These are phyloP conservation scores for Gallinago media DNA, from an alignment of 2,113 vertebrate species.

Conservation along the genomic window DNA sequence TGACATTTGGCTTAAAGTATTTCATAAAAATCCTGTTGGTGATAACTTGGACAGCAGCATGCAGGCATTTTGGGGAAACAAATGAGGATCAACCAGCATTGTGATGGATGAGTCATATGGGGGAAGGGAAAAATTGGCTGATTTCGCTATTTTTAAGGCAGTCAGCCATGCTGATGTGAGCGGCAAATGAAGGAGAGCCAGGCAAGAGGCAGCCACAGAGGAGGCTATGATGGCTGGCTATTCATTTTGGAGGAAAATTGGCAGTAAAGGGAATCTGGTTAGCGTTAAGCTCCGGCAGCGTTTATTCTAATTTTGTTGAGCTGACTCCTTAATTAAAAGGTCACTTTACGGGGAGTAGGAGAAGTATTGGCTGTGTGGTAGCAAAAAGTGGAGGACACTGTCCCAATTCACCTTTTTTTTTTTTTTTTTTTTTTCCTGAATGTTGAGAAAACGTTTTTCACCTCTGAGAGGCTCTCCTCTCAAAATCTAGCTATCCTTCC, in stretches of 20 bases:
- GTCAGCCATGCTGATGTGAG: not conserved
- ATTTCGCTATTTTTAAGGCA: slow-evolving; percentile 4
- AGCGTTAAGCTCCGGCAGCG: not conserved
- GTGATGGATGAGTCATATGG: not conserved
- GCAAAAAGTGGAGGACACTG: not conserved
- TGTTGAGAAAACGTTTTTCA: not conserved
- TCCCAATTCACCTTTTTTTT: not conserved
- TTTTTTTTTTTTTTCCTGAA: not conserved
- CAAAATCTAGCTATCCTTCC: not conserved
- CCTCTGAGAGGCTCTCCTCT: not conserved
- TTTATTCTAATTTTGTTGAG: slow-evolving; percentile 31
- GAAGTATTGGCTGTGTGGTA: not conserved
- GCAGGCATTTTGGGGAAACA: not conserved
- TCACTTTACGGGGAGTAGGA: not conserved
- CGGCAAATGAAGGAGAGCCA: not conserved
- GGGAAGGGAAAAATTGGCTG: not conserved
- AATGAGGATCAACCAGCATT: not conserved
- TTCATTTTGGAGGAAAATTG: slow-evolving; percentile 29
- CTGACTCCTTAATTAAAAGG: slow-evolving; percentile 30
- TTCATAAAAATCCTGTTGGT: not conserved
- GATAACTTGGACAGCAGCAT: not conserved
- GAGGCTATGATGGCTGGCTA: not conserved
- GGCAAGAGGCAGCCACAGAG: not conserved
- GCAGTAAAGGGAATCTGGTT: slow-evolving; percentile 10
- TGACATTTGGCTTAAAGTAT: not conserved